A percentile compares a stretch with the other conserved stretches of the same genome.
Evolutionary conservation across 2,888 invertebrate species (phyloP).

Genomic region (Drosophila nr. perissopoda): DNA sequence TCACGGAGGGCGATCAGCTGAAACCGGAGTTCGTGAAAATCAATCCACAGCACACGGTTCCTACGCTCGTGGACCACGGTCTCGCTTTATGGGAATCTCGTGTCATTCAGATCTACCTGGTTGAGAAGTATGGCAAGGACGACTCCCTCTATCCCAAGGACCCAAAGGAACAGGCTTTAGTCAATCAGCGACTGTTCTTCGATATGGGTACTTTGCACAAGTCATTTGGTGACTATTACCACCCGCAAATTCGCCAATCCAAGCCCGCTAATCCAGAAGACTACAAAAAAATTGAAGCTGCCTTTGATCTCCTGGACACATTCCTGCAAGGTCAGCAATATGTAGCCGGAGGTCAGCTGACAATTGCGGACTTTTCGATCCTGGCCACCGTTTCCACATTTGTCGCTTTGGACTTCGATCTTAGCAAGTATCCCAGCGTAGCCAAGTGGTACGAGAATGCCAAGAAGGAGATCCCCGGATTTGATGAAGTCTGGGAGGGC

Average conservation of each 20-base stretch:
- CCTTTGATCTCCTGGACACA: slow-evolving; percentile 88
- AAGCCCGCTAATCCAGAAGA: slow-evolving; percentile 88
- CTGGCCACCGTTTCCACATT: slow-evolving; percentile 89
- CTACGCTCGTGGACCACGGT: slow-evolving; percentile 93
- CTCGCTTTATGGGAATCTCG: slow-evolving; percentile 93
- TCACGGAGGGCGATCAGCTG: slow-evolving; percentile 88
- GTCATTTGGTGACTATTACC: slow-evolving; percentile 89
- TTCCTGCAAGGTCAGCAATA: slow-evolving; percentile 90
- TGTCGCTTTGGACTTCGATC: slow-evolving; percentile 88
- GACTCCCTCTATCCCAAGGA: slow-evolving; percentile 91
- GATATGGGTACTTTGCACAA: slow-evolving; percentile 90
- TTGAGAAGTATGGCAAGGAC: slow-evolving; percentile 91
- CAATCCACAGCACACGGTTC: slow-evolving; percentile 93
- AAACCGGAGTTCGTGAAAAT: slow-evolving; percentile 89
- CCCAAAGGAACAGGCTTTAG: slow-evolving; percentile 89
- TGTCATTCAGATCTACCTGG: slow-evolving; percentile 92
- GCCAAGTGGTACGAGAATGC: slow-evolving; percentile 87
- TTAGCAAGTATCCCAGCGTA: slow-evolving; percentile 89
- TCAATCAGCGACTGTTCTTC: slow-evolving; percentile 92
- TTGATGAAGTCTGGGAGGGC: slow-evolving; percentile 86
- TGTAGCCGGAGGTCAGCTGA: slow-evolving; percentile 89
- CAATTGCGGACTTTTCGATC: slow-evolving; percentile 91
- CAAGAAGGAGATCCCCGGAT: slow-evolving; percentile 87
- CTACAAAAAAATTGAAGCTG: slow-evolving; percentile 88
- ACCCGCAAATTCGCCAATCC: slow-evolving; percentile 87